Evolutionary conservation across 2,888 invertebrate species (phyloP).

Genomic region (Ophion costatus): DNA sequence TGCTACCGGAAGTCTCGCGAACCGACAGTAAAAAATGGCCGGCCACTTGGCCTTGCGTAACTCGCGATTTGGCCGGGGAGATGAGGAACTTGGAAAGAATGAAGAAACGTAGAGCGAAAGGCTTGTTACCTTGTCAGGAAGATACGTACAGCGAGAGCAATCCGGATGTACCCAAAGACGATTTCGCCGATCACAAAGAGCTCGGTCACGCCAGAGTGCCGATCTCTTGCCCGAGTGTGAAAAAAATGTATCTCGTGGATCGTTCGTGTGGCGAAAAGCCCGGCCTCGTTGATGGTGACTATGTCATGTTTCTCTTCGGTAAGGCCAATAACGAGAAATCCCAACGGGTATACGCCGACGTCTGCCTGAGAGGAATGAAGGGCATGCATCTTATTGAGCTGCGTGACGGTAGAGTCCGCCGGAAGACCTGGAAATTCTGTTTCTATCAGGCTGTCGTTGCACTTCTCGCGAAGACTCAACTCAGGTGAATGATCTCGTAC

Average conservation of each 20-base stretch:
- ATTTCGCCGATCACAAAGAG: slow-evolving; percentile 75
- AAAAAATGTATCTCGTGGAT: slow-evolving; percentile 70
- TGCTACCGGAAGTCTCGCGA: slow-evolving; percentile 51
- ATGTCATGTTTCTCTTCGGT: slow-evolving; percentile 71
- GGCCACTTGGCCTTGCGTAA: slow-evolving; percentile 72
- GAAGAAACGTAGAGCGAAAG: slow-evolving; percentile 64
- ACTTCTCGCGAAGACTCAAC: slow-evolving; percentile 78
- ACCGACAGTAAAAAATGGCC: slow-evolving; percentile 72
- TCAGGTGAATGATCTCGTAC: slow-evolving; percentile 72
- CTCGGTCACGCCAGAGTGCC: slow-evolving; percentile 78
- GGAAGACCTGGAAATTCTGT: slow-evolving; percentile 80
- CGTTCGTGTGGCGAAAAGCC: slow-evolving; percentile 73
- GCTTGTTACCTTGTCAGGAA: slow-evolving; percentile 71
- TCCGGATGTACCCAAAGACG: slow-evolving; percentile 66
- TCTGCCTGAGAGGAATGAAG: slow-evolving; percentile 75
- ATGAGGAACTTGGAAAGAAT: slow-evolving; percentile 54
- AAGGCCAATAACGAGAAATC: slow-evolving; percentile 60
- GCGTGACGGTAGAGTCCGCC: slow-evolving; percentile 67
- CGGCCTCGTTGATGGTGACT: slow-evolving; percentile 79
- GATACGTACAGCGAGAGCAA: slow-evolving; percentile 50
- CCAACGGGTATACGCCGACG: slow-evolving; percentile 71
- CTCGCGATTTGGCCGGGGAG: slow-evolving; percentile 67
- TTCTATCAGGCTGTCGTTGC: slow-evolving; percentile 79
- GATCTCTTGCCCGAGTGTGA: slow-evolving; percentile 45
- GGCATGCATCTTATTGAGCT: slow-evolving; percentile 79